Evolutionary conservation across 2,888 invertebrate genomes (phyloP), one percentile per base, ranked within the genome.

Genomic region (Alsophila aescularia): DNA sequence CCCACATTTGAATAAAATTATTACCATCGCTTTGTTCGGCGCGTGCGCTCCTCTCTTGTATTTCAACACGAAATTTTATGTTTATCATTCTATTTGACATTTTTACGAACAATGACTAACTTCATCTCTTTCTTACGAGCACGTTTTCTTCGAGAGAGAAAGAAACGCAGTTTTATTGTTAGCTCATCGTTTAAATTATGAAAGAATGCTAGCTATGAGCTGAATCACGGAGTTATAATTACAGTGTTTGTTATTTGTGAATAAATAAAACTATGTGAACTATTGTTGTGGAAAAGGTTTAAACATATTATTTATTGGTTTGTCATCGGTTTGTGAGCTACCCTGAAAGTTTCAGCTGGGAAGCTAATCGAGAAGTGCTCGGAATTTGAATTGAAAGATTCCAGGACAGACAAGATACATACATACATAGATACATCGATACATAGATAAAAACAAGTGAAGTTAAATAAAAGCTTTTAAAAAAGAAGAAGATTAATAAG

Each of bases 81-180:
- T 89, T 88, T 88, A 89, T 90, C 90, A 90, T 90, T 87, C 86
- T 83, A 84, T 87, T 90, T 89, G 87, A 88, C 89, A 89, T 88
- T 88, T 86, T 85, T 85, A 83, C 81, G 85, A 87, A 90, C 88
- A 90, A 88, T 87, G 78, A 80, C 61, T 70, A 54, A 64, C 64
- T 68, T 62, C 70, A 66, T 79, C 83, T 78, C 80, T 68, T 72
- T 82, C 76, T 66, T 66, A 57, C 75, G 72, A 71, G 62, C 59
- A 56, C 58, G 73, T 63, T 64, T 56, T 40, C 51, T 43, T 52
- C 63, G 64, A 56, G 67, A 70, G 66, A 63, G 79, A 85, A 74
- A 79, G 75, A 76, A 85, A 85, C 68, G 75, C 72, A 76, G 73
- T 71, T 66, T 66, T 68, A 79, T 81, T 83, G 82, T 82, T 75